These are phyloP conservation scores for Pemphredon lugubris DNA, from an alignment of 2,888 invertebrate genomes.

Conservation along the genomic window DNA sequence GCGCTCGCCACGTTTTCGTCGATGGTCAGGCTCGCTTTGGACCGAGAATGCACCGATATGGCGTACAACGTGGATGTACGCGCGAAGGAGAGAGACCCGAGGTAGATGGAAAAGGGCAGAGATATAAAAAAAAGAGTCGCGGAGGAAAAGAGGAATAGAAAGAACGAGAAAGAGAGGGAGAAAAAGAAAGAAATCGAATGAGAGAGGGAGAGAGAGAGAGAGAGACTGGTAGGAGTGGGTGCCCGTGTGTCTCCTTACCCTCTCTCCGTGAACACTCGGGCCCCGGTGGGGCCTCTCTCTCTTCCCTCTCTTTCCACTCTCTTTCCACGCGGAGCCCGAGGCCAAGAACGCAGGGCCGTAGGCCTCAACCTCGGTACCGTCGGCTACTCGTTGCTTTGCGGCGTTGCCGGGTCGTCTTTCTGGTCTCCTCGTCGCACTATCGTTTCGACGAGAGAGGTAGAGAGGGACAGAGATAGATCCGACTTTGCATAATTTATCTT, in stretches of 20 bases:
- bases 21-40: constrained; percentile 28
- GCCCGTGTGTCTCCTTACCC: constrained; percentile 64
- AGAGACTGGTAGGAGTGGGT: constrained; percentile 62
- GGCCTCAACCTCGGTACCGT: constrained; percentile 63
- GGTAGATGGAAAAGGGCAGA: constrained; percentile 10
- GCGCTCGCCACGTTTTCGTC: constrained; percentile 47
- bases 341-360: constrained; percentile 73
- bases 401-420: constrained; percentile 72
- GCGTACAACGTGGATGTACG: constrained; percentile 20
- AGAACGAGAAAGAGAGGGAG: constrained; percentile 20
- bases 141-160: constrained; percentile 23
- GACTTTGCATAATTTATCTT: constrained; percentile 73
- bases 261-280: constrained; percentile 42
- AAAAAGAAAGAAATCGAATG: constrained; percentile 30
- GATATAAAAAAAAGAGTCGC: constrained; percentile 30
- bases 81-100: constrained; percentile 2
- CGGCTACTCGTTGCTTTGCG: constrained; percentile 68
- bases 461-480: no score
- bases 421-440: constrained; percentile 49
- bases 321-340: constrained; percentile 66
- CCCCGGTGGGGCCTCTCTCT: constrained; percentile 58
- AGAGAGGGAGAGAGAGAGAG: constrained; percentile 28
- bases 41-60: constrained; percentile 45
- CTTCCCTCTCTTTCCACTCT: constrained; percentile 49
- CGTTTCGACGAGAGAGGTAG: constrained; percentile 54